Percentiles rank a stretch among this genome's conserved stretches.
These are phyloP conservation scores for Spondyliosoma cantharus DNA, from an alignment of 2,797 vertebrate genomes.

Conservation along the genomic window DNA sequence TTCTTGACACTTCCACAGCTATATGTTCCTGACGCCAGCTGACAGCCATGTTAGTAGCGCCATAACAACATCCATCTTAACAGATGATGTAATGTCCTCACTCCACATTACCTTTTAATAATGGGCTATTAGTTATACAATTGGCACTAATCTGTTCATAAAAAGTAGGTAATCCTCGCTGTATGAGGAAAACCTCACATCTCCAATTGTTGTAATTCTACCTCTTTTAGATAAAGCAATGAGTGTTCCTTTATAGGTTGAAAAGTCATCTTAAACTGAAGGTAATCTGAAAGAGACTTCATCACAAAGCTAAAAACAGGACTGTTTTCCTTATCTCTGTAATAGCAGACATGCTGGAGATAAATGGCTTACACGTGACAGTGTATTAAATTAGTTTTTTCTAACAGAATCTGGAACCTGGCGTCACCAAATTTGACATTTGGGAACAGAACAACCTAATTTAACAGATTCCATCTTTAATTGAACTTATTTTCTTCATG, in stretches of 20 bases:
- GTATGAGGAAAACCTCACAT: background rate
- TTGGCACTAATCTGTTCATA: background rate
- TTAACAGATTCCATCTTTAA: constrained; percentile 5
- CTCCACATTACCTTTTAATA: background rate
- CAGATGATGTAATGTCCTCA: constrained; percentile 14
- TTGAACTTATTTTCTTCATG: background rate
- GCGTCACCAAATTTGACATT: background rate
- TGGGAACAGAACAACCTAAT: background rate
- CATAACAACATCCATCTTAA: constrained; percentile 21
- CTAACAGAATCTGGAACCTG: background rate
- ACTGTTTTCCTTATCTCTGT: background rate
- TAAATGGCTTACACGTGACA: background rate
- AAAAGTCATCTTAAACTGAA: background rate
- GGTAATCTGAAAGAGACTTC: background rate
- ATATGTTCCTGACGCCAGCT: constrained; percentile 41
- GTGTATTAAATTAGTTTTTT: background rate
- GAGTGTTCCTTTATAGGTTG: background rate
- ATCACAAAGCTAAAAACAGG: background rate
- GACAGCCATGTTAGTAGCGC: constrained; percentile 37
- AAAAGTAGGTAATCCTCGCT: background rate
- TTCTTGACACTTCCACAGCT: constrained; percentile 37
- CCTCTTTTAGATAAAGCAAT: background rate
- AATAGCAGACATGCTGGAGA: background rate
- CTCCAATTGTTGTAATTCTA: background rate
- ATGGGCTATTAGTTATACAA: background rate